Percentiles rank a stretch among this genome's conserved stretches.
Evolutionary conservation across 1,140 invertebrate species (phyloP).

Genomic region (Paraescarpia echinospica): DNA sequence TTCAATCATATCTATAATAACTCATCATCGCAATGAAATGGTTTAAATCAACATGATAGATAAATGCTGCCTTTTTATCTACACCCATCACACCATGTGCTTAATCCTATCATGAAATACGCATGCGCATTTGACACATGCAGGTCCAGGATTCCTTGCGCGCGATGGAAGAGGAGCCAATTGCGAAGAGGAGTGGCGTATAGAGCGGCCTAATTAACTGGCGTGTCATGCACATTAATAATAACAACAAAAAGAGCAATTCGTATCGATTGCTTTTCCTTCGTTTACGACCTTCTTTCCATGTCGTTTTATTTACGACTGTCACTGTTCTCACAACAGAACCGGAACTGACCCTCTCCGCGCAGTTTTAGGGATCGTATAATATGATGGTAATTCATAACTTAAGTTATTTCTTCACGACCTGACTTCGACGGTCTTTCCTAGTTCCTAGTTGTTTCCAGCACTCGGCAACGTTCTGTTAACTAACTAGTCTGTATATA

Average conservation of each 20-base stretch:
- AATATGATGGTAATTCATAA: neutral
- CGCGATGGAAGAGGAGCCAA: neutral
- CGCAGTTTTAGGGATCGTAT: neutral
- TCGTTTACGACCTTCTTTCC: neutral
- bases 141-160: neutral
- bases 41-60: neutral
- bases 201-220: neutral
- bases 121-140: constrained; percentile 10
- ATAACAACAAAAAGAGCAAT: neutral
- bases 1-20: neutral
- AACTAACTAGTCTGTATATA: too few species aligned
- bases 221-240: neutral
- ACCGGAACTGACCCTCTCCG: neutral
- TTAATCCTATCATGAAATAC: neutral
- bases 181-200: neutral
- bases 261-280: neutral
- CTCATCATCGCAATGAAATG: neutral
- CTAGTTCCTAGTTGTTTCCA: too few species aligned
- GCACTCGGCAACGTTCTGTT: too few species aligned
- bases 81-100: neutral
- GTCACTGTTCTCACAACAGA: neutral
- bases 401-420: too few species aligned
- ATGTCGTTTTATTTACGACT: neutral
- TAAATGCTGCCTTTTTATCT: neutral
- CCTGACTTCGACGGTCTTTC: too few species aligned